Conservation (phyloP, 53 echinoderm and acorn worm species). For the Actinopyga echinites region DNA sequence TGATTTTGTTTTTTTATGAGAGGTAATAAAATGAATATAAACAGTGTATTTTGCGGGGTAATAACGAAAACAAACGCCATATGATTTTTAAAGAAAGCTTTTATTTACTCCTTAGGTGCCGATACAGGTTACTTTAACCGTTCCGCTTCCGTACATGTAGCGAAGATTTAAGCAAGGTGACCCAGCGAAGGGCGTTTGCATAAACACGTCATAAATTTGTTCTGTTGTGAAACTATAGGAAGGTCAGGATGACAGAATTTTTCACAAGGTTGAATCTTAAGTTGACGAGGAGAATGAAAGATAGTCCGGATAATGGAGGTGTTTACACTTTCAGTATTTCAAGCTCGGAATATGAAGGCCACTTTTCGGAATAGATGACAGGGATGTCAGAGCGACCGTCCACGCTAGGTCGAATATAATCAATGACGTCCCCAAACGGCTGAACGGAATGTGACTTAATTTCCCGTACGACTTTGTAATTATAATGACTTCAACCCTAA, state of each 20-base stretch:
- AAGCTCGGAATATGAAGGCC: no score
- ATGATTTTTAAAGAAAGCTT: not conserved
- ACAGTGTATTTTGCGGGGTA: constrained; percentile 26
- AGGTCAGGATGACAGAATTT: not conserved
- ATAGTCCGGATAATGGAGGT: not conserved
- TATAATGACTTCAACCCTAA: no score
- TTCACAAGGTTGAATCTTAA: not conserved
- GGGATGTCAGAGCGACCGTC: not conserved
- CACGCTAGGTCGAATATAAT: constrained; percentile 6
- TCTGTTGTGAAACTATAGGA: not conserved
- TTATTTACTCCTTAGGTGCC: not conserved
- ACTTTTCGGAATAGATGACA: no score
- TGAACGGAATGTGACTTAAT: no score
- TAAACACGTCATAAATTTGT: constrained; percentile 33
- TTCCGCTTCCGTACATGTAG: no score
- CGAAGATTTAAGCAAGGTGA: not conserved
- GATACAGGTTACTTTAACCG: no score
- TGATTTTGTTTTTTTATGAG: not conserved
- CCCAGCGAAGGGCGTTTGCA: constrained; percentile 30
- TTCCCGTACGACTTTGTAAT: no score
- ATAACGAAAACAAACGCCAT: constrained; percentile 30
- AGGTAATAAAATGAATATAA: constrained; percentile 21
- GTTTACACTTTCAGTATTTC: not conserved
- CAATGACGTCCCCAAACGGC: not conserved
- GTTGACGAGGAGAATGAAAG: constrained; percentile 26